These are phyloP conservation scores for Syrmaticus mikado DNA, from an alignment of 2,113 vertebrate genomes.

Conservation along the genomic window DNA sequence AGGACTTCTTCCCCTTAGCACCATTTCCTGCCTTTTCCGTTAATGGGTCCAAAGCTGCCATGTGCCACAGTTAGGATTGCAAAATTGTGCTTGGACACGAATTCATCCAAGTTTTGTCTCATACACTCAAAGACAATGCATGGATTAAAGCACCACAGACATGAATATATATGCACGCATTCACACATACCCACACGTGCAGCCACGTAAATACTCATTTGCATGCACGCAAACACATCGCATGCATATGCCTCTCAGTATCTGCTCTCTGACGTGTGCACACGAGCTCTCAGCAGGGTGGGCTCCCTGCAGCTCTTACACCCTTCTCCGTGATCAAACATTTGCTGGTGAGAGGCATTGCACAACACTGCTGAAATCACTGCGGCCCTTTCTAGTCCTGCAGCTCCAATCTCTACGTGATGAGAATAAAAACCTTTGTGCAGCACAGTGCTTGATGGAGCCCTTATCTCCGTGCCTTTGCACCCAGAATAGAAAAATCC, in stretches of 20 bases:
- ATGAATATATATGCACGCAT: not conserved
- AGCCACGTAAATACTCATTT: not conserved
- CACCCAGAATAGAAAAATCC: constrained; percentile 28
- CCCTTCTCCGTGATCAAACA: not conserved
- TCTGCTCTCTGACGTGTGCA: not conserved
- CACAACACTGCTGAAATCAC: constrained; percentile 27
- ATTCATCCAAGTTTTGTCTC: not conserved
- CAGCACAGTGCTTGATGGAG: constrained; percentile 8
- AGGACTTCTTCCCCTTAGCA: not conserved
- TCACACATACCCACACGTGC: not conserved
- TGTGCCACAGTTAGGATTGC: not conserved
- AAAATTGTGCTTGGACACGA: not conserved
- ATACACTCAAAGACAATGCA: not conserved
- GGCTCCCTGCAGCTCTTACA: not conserved
- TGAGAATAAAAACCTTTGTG: constrained; percentile 55
- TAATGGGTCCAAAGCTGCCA: not conserved
- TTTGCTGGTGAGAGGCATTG: constrained; percentile 19
- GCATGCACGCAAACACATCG: not conserved
- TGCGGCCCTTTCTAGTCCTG: constrained; percentile 28
- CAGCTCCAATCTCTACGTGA: constrained; percentile 41
- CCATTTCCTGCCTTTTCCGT: not conserved
- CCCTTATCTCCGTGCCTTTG: constrained; percentile 31
- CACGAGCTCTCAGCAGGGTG: not conserved
- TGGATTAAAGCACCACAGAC: not conserved
- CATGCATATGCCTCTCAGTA: not conserved